Evolutionary conservation across 2,888 invertebrate genomes (phyloP).

Genomic region (Creontiades dilutus): DNA sequence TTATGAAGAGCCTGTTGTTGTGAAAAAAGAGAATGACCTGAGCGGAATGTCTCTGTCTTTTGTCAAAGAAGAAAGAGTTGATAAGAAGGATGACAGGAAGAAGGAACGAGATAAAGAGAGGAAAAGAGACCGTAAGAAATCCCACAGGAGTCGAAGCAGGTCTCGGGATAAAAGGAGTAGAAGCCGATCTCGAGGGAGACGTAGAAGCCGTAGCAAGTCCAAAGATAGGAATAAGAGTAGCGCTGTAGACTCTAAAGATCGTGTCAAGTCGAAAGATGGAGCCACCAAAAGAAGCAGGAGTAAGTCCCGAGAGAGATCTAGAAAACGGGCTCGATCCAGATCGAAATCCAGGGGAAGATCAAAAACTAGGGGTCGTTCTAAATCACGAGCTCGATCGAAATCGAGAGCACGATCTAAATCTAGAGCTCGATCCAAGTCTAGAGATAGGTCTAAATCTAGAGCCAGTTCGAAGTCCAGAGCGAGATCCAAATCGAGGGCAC

Average conservation of each 20-base stretch:
- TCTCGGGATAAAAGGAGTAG: slow-evolving; percentile 73
- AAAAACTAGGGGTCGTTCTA: slow-evolving; percentile 74
- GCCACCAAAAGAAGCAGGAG: slow-evolving; percentile 74
- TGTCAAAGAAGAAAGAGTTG: slow-evolving; percentile 72
- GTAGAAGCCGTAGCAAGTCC: slow-evolving; percentile 77
- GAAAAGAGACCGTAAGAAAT: slow-evolving; percentile 71
- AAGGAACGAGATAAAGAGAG: slow-evolving; percentile 73
- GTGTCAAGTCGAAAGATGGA: slow-evolving; percentile 74
- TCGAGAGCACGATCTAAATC: slow-evolving; percentile 62
- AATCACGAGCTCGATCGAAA: slow-evolving; percentile 72
- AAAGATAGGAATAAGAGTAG: slow-evolving; percentile 70
- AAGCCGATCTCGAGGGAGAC: slow-evolving; percentile 76
- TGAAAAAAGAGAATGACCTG: slow-evolving; percentile 75
- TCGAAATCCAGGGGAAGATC: slow-evolving; percentile 45
- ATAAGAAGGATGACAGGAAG: slow-evolving; percentile 74
- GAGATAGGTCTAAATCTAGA: slow-evolving; percentile 61
- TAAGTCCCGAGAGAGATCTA: slow-evolving; percentile 76
- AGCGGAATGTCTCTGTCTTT: slow-evolving; percentile 76
- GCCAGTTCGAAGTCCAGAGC: slow-evolving; percentile 69
- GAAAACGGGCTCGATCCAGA: slow-evolving; percentile 54
- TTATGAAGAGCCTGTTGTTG: slow-evolving; percentile 73
- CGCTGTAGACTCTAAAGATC: slow-evolving; percentile 74
- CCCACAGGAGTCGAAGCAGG: slow-evolving; percentile 71
- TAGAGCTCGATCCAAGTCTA: slow-evolving; percentile 68
- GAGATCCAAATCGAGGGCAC: slow-evolving; percentile 49